Conservation (phyloP, 1,140 invertebrate species). For the Lasioglossum baleicum region DNA sequence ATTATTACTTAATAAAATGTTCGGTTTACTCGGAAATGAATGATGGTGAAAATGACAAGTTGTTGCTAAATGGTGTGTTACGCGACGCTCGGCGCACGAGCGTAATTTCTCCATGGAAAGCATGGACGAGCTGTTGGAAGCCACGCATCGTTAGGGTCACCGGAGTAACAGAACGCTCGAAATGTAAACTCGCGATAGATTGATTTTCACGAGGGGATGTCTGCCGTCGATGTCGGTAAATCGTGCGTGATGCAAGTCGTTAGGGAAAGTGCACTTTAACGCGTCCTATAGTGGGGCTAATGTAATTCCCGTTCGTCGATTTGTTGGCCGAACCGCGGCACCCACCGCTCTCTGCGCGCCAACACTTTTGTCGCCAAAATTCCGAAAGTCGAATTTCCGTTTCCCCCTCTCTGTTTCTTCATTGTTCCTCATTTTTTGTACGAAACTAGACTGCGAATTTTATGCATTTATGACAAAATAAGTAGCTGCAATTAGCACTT, state of each 20-base stretch:
- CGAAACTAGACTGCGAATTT: too few species aligned
- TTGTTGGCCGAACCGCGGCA: slow-evolving; percentile 37
- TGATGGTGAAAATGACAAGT: too few species aligned
- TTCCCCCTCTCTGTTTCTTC: too few species aligned
- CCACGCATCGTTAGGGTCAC: too few species aligned
- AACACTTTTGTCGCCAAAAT: slow-evolving; percentile 1
- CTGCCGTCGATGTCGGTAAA: slow-evolving; percentile 42
- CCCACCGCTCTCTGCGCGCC: too few species aligned
- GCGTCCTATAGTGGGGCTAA: slow-evolving; percentile 39
- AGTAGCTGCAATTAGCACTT: too few species aligned
- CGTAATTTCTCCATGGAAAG: neutral
- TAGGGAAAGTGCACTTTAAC: slow-evolving; percentile 53
- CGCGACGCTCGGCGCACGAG: too few species aligned
- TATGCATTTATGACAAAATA: too few species aligned
- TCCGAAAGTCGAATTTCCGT: neutral
- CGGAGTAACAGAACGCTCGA: neutral
- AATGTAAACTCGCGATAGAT: slow-evolving; percentile 12
- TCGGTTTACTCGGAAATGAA: too few species aligned
- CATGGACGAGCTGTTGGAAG: neutral
- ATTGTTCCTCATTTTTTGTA: too few species aligned
- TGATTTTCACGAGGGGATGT: slow-evolving; percentile 3
- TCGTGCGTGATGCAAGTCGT: slow-evolving; percentile 49
- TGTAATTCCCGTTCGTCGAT: slow-evolving; percentile 44
- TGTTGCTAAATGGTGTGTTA: too few species aligned
- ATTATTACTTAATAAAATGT: too few species aligned